Conservation (phyloP, 2,888 invertebrate species). For the Lysandra bellargus region DNA sequence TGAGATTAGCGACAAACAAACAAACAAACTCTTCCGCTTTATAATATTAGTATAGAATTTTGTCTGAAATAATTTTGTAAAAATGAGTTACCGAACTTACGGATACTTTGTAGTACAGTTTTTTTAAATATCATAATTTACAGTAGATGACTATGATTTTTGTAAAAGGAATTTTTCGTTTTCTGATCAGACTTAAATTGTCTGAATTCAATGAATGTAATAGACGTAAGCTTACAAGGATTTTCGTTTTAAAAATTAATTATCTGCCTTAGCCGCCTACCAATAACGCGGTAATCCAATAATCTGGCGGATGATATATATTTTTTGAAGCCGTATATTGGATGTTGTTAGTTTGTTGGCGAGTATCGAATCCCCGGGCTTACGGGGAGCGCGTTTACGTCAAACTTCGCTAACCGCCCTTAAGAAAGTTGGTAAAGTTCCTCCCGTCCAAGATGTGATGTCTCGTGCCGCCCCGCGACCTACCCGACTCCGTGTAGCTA, state of each 20-base stretch:
- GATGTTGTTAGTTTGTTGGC: constrained; percentile 59
- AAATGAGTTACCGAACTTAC: not conserved
- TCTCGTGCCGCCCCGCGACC: constrained; percentile 52
- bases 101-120: not conserved
- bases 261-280: not conserved
- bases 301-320: constrained; percentile 35
- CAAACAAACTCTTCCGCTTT: too few relatives aligned
- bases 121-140: not conserved
- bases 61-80: not conserved
- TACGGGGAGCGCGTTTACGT: constrained; percentile 74
- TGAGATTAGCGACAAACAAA: too few relatives aligned
- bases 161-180: not conserved
- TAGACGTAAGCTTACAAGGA: not conserved
- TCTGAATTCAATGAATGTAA: not conserved
- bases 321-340: constrained; percentile 52
- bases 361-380: constrained; percentile 74
- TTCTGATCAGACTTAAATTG: not conserved
- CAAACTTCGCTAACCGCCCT: constrained; percentile 77
- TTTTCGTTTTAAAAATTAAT: constrained; percentile 6
- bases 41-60: not conserved
- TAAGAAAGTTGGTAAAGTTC: constrained; percentile 76
- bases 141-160: not conserved
- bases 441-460: constrained; percentile 70
- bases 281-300: constrained; percentile 19
- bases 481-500: constrained; percentile 68